Evolutionary conservation across 1,140 invertebrate species (phyloP).

Genomic region (Holcopasites calliopsidis): DNA sequence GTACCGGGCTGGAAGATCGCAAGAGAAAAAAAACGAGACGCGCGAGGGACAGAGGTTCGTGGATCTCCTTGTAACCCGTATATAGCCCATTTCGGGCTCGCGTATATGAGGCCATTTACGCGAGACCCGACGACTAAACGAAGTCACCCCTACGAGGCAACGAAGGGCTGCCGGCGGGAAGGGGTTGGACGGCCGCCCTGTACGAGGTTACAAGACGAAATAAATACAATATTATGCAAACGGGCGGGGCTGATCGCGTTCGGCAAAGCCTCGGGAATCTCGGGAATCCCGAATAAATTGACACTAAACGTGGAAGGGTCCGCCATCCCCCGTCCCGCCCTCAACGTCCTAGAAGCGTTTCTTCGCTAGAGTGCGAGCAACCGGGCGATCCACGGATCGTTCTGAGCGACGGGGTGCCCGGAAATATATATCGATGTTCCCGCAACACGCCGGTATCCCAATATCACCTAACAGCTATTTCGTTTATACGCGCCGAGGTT

Average conservation of each 20-base stretch:
- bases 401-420: conserved; percentile 42
- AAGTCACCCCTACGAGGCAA: conserved; percentile 34
- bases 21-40: not conserved
- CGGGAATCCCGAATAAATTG: conserved; percentile 79
- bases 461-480: conserved; percentile 75
- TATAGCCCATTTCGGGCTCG: conserved; percentile 71
- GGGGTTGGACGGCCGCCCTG: conserved; percentile 42
- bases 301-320: conserved; percentile 76
- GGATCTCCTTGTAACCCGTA: conserved; percentile 71
- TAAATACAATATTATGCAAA: conserved; percentile 81
- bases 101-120: conserved; percentile 60
- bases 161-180: conserved; percentile 5
- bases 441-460: conserved; percentile 67
- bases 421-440: conserved; percentile 64
- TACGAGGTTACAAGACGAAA: conserved; percentile 77
- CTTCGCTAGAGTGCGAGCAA: conserved; percentile 22
- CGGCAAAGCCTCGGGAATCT: conserved; percentile 74
- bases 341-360: conserved; percentile 26
- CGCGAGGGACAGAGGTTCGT: not conserved
- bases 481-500: conserved; percentile 61
- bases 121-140: conserved; percentile 58
- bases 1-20: not conserved
- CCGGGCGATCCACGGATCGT: conserved; percentile 27
- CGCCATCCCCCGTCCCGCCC: conserved; percentile 3
- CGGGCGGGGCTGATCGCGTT: conserved; percentile 72